Evolutionary conservation across 2,888 invertebrate genomes (phyloP).

Genomic region (Torymus aiolomorphi): DNA sequence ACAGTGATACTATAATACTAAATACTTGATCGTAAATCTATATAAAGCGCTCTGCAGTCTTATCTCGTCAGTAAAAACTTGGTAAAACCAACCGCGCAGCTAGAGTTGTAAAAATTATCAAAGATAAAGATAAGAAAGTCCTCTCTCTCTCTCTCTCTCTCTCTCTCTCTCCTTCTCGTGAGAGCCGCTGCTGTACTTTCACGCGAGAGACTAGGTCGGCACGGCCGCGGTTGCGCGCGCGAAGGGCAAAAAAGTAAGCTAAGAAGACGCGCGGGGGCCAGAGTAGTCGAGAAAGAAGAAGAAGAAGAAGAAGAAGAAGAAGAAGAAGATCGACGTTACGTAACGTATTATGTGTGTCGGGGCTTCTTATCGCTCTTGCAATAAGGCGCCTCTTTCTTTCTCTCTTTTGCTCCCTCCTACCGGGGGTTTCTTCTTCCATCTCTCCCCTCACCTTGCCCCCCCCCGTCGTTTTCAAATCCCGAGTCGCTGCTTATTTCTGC

Average conservation of each 20-base stretch:
- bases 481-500: conserved; percentile 54
- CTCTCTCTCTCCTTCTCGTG: no score
- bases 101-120: conserved; percentile 40
- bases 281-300: not conserved
- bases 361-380: conserved; percentile 48
- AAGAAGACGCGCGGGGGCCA: not conserved
- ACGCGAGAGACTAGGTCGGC: not conserved
- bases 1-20: no score
- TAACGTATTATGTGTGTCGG: conserved; percentile 46
- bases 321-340: conserved; percentile 47
- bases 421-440: no score
- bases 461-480: conserved; percentile 55
- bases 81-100: not conserved
- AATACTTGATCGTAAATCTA: no score
- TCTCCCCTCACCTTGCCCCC: not conserved
- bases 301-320: not conserved
- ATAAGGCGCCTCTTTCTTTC: conserved; percentile 37
- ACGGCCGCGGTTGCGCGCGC: not conserved
- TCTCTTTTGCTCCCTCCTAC: not conserved
- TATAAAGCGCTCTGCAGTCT: no score
- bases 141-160: no score
- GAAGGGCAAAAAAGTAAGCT: conserved; percentile 38
- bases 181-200: not conserved
- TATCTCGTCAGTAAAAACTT: no score
- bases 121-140: conserved; percentile 8